Conservation (phyloP, 2,113 vertebrate genomes). For the Periophthalmodon schlosseri region DNA sequence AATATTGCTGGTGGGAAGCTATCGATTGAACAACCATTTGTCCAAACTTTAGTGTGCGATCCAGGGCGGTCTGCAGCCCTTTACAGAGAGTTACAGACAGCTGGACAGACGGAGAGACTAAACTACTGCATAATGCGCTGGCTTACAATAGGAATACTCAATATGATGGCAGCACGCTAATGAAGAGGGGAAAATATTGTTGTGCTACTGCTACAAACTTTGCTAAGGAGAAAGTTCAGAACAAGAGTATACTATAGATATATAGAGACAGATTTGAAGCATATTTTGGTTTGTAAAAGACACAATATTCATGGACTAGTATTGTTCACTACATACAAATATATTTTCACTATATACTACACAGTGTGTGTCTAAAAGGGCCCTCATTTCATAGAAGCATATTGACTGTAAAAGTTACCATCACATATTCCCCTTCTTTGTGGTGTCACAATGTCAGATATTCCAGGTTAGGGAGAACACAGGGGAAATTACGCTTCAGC, state of each 20-base stretch:
- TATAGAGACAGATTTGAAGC: too few relatives aligned
- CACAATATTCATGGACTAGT: not conserved
- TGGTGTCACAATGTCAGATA: conserved; percentile 68
- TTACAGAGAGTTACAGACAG: conserved; percentile 60
- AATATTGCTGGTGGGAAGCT: conserved; percentile 82
- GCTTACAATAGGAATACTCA: conserved; percentile 15
- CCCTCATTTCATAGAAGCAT: not conserved
- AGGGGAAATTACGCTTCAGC: conserved; percentile 68
- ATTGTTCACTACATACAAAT: not conserved
- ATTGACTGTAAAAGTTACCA: conserved; percentile 1
- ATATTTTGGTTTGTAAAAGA: not conserved
- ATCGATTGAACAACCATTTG: conserved; percentile 79
- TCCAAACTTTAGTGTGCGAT: conserved; percentile 73
- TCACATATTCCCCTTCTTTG: conserved; percentile 10
- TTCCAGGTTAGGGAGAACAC: conserved; percentile 71
- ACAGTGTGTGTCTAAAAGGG: not conserved
- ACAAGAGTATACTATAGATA: not conserved
- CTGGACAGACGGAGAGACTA: conserved; percentile 9
- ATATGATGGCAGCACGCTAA: not conserved
- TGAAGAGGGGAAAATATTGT: not conserved
- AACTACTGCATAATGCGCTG: not conserved
- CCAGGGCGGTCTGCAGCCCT: conserved; percentile 58
- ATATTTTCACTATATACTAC: not conserved
- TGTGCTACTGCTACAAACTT: not conserved
- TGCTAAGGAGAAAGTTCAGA: not conserved